Base-by-base conservation (phyloP, 2,888 invertebrate genomes). In the Arctia plantaginis region DNA sequence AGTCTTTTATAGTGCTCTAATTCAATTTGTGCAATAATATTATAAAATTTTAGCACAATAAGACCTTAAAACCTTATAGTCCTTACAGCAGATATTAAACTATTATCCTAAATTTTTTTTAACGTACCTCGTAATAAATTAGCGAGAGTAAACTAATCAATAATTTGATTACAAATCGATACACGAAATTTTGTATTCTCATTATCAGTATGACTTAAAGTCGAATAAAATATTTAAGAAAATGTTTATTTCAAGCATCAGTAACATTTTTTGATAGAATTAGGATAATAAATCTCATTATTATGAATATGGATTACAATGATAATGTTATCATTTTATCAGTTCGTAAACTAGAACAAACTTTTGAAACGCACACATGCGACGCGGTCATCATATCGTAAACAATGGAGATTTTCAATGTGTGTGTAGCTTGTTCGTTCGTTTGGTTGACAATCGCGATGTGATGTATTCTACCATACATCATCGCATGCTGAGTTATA, bases 361-460 rank as follows among this genome's bases (percentile, higher is more conserved):
- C 93, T 90, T 84, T 85, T 84, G 85, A 81, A 78, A 76, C 89
- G 90, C 91, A 94, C 93, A 90, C 88, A 88, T 86, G 89, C 88
- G 89, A 87, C 69, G 71, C 88, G 88, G 88, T 89, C 90, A 92
- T 87, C 91, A 91, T 92, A 92, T 91, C 87, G 83, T 85, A 95
- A 95, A 95, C 95, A 95, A 94, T 94, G 91, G 90, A 87, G 80
- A 76, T 77, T 91, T 83, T 91, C 85, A 86, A 90, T 94, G 95
- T 95, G 94, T 94, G 94, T 90, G 94, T 95, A 90, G 95, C 94
- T 95, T 94, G 95, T 90, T 94, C 92, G 94, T 90, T 94, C 92
- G 93, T 93, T 94, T 92, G 94, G 95, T 95, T 95, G 95, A 95
- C 95, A 95, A 95, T 95, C 95, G 95, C 95, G 95, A 95, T 95